Percentiles rank a stretch among this genome's conserved stretches.
Conservation (phyloP, 2,888 invertebrate genomes). For the Octonoba sinensis region DNA sequence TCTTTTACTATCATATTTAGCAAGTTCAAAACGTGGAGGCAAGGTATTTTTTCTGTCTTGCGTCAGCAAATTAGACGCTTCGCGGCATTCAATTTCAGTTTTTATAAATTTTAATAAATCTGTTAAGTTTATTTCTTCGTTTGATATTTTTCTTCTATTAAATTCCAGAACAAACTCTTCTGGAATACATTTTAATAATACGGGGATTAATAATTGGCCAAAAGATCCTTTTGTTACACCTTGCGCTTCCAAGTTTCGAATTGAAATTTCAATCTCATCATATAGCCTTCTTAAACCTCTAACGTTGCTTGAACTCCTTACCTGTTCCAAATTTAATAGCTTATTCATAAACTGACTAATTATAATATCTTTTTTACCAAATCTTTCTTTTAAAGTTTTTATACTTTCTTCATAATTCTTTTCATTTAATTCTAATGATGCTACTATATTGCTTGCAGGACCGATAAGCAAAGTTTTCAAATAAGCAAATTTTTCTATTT, state of each 20-base stretch:
- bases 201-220: neutral
- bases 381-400: conserved; percentile 1
- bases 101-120: neutral
- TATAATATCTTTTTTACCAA: conserved; percentile 8
- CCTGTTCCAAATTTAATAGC: neutral
- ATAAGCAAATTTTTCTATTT: neutral
- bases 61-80: neutral
- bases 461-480: neutral
- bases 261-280: neutral
- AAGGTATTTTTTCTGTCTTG: neutral
- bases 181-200: neutral
- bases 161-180: neutral
- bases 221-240: neutral
- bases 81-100: neutral
- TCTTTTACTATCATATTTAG: neutral
- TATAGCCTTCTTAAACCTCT: neutral
- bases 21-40: neutral
- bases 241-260: neutral
- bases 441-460: neutral
- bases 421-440: neutral
- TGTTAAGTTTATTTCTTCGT: neutral
- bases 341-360: neutral
- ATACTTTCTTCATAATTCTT: neutral
- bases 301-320: neutral
- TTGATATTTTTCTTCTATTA: neutral